Evolutionary conservation across 64 coral and sea anemone genomes (phyloP), one percentile per base, ranked within the genome.

Genomic region (Acropora yongei): DNA sequence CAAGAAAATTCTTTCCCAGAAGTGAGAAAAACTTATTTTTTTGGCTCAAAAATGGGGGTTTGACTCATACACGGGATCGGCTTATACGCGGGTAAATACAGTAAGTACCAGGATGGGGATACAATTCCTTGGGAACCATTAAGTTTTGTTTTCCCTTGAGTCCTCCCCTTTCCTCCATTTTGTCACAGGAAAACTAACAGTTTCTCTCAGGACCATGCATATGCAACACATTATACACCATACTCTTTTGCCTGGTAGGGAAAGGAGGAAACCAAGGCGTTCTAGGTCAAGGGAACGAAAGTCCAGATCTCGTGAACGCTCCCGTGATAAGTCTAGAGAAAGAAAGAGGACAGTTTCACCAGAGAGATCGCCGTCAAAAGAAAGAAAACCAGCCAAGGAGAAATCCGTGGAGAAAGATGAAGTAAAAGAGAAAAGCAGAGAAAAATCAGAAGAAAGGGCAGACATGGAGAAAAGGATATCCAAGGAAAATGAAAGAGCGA

Each of bases 281-380:
- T 93, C 87, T 48, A 93, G 87, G 63, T 87, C 94, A 50, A 57
- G 63, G 65, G 69, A 79, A 11, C 60, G 72, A 68, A 79, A 82
- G 47, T 91, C 91, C 3, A 88, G 72, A 72, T 94, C 96, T 72
- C 85, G 47, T 3, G 86, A 93, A 1, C 80, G 82, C 17, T 78
- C 93, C 43, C 88, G 81, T 60, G 96, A 95, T 39, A 95, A 61
- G 65, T 92, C 93, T 13, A 95, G 84, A 12, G 96, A 96, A 49
- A 96, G 91, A 43, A 92, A 93, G 14, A 96, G 74, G 80, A 75
- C 80, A 9, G 73, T 60, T 51, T 91, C 84, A 40, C 76, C 61
- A 40, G 91, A 93, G 13, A 90, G 88, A 45, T 88, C 88, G 67
- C 69, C 58, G n/a, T 89, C 92, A 12, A 94, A 85, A 8, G 95